Evolutionary conservation across 2,888 invertebrate genomes (phyloP).

Genomic region (Argynnis bischoffii): DNA sequence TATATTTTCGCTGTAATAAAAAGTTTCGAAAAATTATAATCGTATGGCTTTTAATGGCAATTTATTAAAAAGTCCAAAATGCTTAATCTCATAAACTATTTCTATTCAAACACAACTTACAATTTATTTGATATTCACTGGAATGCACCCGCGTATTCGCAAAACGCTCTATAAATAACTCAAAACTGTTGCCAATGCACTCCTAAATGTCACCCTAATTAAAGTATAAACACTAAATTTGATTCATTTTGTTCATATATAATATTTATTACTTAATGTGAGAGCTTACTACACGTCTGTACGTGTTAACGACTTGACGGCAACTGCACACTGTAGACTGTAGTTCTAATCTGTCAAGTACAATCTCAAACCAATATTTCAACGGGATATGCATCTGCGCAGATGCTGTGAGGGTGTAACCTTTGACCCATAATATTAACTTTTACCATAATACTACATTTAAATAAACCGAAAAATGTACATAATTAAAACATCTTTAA

Average conservation of each 20-base stretch:
- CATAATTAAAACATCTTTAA: neutral
- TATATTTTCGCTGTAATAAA: too few relatives aligned
- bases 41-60: neutral
- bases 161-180: slow-evolving; percentile 47
- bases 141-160: slow-evolving; percentile 26
- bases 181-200: slow-evolving; percentile 49
- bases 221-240: slow-evolving; percentile 28
- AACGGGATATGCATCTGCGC: slow-evolving; percentile 29
- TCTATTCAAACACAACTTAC: neutral
- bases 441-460: slow-evolving; percentile 2
- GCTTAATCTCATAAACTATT: neutral
- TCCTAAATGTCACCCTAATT: slow-evolving; percentile 40
- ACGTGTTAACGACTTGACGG: slow-evolving; percentile 22
- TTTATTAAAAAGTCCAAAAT: neutral
- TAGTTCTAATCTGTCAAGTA: slow-evolving; percentile 24
- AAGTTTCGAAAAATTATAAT: too few relatives aligned
- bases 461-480: slow-evolving; percentile 5
- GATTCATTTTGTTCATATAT: slow-evolving; percentile 25
- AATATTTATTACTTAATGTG: slow-evolving; percentile 12
- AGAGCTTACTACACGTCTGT: slow-evolving; percentile 14
- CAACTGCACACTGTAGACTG: slow-evolving; percentile 26
- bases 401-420: slow-evolving; percentile 23
- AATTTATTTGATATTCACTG: slow-evolving; percentile 1
- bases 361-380: slow-evolving; percentile 6
- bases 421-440: slow-evolving; percentile 24